Evolutionary conservation across 2,888 invertebrate genomes (phyloP), one percentile per base, ranked within the genome.

Genomic region (Eurytoma californica): DNA sequence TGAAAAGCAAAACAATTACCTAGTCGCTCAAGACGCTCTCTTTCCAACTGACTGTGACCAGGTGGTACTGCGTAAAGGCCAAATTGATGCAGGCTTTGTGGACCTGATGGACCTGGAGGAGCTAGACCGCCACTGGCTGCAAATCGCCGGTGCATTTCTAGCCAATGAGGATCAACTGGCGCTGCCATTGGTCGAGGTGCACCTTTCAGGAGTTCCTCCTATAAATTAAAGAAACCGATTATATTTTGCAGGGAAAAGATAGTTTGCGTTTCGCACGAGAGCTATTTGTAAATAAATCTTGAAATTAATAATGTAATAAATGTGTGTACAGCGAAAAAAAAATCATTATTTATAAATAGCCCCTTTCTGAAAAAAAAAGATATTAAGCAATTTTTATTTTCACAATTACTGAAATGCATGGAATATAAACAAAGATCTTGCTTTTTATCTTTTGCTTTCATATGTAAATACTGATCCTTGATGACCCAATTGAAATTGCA

Each of bases 131-230:
- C 90, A 2, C 90, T 88, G 0, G 88, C 88, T 13, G 91, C 90
- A 84, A 93, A 95, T 88, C 96, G 92, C 87, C 97, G 92, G 88
- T 98, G 98, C 89, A 98, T 94, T 89, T 98, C 98, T 85, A 98
- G 91, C 97, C 97, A 95, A 85, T 94, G 94, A 0, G 95, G 95
- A 89, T 96, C 95, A 84, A 95, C 91, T 65, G 93, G 91, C 83
- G 83, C 92, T 68, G 91, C 87, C 88, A 90, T 89, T 12, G 88
- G 86, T 58, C 90, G 85, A 0, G 88, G 86, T 81, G 94, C 93
- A 90, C 93, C 93, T 91, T 98, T 95, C 91, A 96, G 91, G 82
- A 97, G 92, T 89, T 97, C 98, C 88, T 97, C 97, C 91, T 81
- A 18, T 3, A 79, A 72, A 63, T 18, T 53, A 0, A 68, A 7